Percentiles rank a stretch among this genome's conserved stretches.
Conservation (phyloP, 2,888 invertebrate species). For the Tipula lateralis region DNA sequence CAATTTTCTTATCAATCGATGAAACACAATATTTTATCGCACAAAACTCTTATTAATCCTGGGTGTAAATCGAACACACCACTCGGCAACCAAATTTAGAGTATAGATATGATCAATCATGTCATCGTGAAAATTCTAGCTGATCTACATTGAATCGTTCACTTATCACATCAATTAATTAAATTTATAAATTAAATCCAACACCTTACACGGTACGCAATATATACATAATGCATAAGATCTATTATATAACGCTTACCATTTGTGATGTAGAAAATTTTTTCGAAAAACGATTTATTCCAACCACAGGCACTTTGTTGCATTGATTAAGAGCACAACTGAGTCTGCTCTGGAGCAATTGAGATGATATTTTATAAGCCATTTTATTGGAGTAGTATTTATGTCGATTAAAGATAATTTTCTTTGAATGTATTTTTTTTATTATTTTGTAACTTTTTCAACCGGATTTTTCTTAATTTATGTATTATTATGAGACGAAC, state of each 20-base stretch:
- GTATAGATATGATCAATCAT: too few species aligned
- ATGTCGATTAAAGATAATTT: background rate
- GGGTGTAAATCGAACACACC: background rate
- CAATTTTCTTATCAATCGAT: background rate
- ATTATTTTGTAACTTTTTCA: background rate
- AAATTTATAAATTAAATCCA: background rate
- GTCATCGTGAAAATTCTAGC: background rate
- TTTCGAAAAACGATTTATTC: background rate
- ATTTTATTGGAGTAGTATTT: background rate
- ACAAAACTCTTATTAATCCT: background rate
- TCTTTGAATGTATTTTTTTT: background rate
- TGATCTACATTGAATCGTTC: background rate
- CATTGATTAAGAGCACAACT: background rate
- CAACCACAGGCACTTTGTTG: background rate
- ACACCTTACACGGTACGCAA: background rate
- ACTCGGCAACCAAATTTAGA: background rate
- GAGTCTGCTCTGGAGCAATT: background rate
- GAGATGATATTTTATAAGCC: background rate
- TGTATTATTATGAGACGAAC: background rate
- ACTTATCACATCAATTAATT: background rate
- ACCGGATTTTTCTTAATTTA: background rate
- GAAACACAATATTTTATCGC: background rate
- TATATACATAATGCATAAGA: background rate
- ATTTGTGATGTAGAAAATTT: background rate
- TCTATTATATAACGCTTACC: conserved; percentile 1